Conservation (phyloP, 1,140 invertebrate genomes). For the Zophobas atratus region DNA sequence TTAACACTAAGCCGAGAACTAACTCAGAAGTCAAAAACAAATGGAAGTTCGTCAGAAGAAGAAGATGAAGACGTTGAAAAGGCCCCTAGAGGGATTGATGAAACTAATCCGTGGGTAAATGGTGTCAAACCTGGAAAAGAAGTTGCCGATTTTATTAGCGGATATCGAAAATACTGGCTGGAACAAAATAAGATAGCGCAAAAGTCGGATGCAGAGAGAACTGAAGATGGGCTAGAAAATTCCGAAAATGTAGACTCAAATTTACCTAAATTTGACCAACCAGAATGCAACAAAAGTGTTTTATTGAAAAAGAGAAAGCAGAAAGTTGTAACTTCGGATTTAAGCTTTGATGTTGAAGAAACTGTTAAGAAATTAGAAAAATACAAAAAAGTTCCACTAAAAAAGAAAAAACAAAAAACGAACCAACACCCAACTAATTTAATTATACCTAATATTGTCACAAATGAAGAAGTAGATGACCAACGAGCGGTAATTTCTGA, state of each 20-base stretch:
- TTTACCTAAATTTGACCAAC: too few species aligned
- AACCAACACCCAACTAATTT: background rate
- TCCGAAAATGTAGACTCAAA: slow-evolving; percentile 25
- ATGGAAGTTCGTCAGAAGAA: slow-evolving; percentile 71
- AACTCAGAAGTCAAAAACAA: slow-evolving; percentile 79
- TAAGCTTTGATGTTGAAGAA: background rate
- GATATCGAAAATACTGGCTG: slow-evolving; percentile 82
- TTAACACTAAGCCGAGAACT: slow-evolving; percentile 86
- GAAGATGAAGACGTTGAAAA: slow-evolving; percentile 70
- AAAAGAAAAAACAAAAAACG: slow-evolving; percentile 42
- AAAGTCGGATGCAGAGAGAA: slow-evolving; percentile 29
- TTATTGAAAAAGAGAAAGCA: slow-evolving; percentile 20
- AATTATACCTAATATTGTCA: slow-evolving; percentile 70
- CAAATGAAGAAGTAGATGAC: slow-evolving; percentile 73
- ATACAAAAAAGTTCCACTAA: slow-evolving; percentile 30
- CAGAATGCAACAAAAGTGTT: too few species aligned
- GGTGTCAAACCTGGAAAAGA: slow-evolving; percentile 68
- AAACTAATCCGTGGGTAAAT: slow-evolving; percentile 82
- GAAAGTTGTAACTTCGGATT: slow-evolving; percentile 50
- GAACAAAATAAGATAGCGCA: slow-evolving; percentile 69
- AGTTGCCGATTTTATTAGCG: slow-evolving; percentile 74
- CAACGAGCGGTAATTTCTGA: slow-evolving; percentile 81
- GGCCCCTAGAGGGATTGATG: slow-evolving; percentile 63
- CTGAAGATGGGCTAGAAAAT: slow-evolving; percentile 11
- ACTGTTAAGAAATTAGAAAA: slow-evolving; percentile 9